These are phyloP conservation scores for Drosophila fuyamai DNA, from an alignment of 1,140 invertebrate genomes.

Conservation along the genomic window DNA sequence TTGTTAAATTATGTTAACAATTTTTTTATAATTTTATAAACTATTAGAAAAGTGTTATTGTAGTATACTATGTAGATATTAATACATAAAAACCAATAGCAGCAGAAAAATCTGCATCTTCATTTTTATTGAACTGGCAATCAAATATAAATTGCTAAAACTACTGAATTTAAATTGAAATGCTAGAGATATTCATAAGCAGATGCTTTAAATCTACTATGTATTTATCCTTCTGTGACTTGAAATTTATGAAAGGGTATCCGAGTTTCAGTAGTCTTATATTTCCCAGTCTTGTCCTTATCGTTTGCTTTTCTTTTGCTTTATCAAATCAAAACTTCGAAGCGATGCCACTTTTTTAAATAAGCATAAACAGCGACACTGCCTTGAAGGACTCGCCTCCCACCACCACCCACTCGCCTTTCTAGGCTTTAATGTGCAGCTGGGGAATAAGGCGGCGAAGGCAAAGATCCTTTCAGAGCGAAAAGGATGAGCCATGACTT, in stretches of 20 bases:
- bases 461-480: constrained; percentile 19
- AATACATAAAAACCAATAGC: too few relatives aligned
- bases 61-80: too few relatives aligned
- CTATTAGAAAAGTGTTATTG: neutral
- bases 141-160: too few relatives aligned
- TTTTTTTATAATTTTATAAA: neutral
- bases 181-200: too few relatives aligned
- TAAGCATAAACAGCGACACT: constrained; percentile 72
- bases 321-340: constrained; percentile 81
- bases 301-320: constrained; percentile 58
- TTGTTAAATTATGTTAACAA: neutral
- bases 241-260: constrained; percentile 10
- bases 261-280: neutral
- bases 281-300: constrained; percentile 25
- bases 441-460: constrained; percentile 62
- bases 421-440: constrained; percentile 67
- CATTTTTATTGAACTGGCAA: too few relatives aligned
- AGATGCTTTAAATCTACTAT: too few relatives aligned
- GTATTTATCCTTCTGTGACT: neutral
- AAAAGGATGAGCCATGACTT: constrained; percentile 74
- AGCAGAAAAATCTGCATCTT: too few relatives aligned
- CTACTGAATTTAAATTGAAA: too few relatives aligned
- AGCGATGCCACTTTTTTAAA: constrained; percentile 77
- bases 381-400: constrained; percentile 5
- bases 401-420: neutral